Evolutionary conservation across 2,888 invertebrate genomes (phyloP).

Genomic region (Anoplius nigerrimus): DNA sequence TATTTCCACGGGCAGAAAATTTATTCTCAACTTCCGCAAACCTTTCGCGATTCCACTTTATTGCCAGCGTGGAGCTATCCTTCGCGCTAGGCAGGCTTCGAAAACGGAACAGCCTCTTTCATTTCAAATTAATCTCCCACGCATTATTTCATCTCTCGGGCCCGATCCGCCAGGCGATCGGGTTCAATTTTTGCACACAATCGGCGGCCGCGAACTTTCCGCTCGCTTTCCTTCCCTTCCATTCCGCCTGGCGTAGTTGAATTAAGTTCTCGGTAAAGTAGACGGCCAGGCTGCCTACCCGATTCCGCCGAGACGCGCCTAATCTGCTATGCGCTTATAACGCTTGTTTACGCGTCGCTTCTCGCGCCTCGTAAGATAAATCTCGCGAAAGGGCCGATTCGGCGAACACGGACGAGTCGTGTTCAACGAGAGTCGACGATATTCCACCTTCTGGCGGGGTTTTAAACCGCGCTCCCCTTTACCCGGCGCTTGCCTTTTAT

Average conservation of each 20-base stretch:
- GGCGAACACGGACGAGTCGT: slow-evolving; percentile 11
- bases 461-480: slow-evolving; percentile 21
- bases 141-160: neutral
- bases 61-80: too few relatives aligned
- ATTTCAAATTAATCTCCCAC: slow-evolving; percentile 3
- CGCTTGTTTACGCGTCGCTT: slow-evolving; percentile 30
- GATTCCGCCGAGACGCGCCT: slow-evolving; percentile 10
- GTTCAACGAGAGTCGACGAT: too few relatives aligned
- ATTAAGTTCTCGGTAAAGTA: slow-evolving; percentile 29
- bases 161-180: neutral
- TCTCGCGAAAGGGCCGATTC: slow-evolving; percentile 25
- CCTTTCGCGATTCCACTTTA: too few relatives aligned
- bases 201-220: neutral
- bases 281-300: slow-evolving; percentile 4
- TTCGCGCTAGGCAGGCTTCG: neutral
- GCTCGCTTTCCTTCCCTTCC: slow-evolving; percentile 3
- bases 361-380: slow-evolving; percentile 33
- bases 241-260: neutral
- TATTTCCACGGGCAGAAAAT: too few relatives aligned
- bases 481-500: slow-evolving; percentile 34
- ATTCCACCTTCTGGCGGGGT: slow-evolving; percentile 4
- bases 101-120: slow-evolving; percentile 1
- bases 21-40: too few relatives aligned
- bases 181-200: slow-evolving; percentile 7
- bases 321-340: slow-evolving; percentile 31